Base-by-base conservation (phyloP, 92 coral and sea anemone species). In the Diadumene lineata region DNA sequence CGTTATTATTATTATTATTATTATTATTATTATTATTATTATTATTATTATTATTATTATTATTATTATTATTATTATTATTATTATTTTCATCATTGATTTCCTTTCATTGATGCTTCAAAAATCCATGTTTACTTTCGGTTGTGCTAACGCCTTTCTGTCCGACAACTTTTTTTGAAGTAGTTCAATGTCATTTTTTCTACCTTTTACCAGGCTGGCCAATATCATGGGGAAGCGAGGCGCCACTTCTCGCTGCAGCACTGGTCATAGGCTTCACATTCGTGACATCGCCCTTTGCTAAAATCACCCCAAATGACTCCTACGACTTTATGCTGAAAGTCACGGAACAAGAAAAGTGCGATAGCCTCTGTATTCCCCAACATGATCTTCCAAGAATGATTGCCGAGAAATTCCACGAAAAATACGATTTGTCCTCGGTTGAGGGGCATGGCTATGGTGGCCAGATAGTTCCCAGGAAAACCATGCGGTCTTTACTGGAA, bases 391-490 rank as follows among this genome's bases (percentile, higher is more conserved):
- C 69, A 7, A 65, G 33, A 56, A 24, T 77, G 38, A 50, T 77
- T 28, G 46, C 53, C 1, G 74, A 77, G 46, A 66, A 66, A 19
- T 64, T 77, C 66, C 74, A 77, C 24, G 70, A 77, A 43, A 66
- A 77, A 31, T 77, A 77, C 70, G 73, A 76, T 32, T 64, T 77
- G 53, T 65, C 73, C 19, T 66, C 56, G 18, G 70, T 77, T 1
- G 62, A 64, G 15, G 44, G 70, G 43, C 65, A 66, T 25, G 81
- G 81, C 1, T 62, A 64, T 50, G 81, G 81, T 26, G 81, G 81
- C 38, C 81, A 77, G 66, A 31, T 62, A 31, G 70, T 77, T 7
- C 81, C 81, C 18, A 31, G 60, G 16, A 77, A 66, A 24, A n/a
- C 43, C 1, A 66, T 77, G 24, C 61, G 73, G 22, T 34, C 65